These are phyloP conservation scores for Nymphalis polychloros DNA, from an alignment of 2,888 invertebrate species.

Conservation along the genomic window DNA sequence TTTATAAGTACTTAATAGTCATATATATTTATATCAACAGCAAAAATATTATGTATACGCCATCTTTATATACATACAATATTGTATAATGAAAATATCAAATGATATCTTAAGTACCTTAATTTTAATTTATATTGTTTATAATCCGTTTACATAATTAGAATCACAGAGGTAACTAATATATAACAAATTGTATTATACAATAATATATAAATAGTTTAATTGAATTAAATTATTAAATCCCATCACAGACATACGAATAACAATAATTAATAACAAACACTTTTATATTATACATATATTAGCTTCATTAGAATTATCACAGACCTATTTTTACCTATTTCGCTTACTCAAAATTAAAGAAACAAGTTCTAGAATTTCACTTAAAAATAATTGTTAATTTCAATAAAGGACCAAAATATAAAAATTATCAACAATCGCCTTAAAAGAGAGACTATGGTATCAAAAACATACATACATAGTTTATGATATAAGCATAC, in stretches of 20 bases:
- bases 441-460: no score
- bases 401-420: no score
- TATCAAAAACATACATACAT: no score
- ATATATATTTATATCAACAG: neutral
- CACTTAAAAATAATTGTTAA: no score
- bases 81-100: neutral
- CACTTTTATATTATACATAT: neutral
- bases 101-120: slow-evolving; percentile 19
- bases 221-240: neutral
- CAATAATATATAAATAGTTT: slow-evolving; percentile 2
- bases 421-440: no score
- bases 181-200: neutral
- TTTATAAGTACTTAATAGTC: slow-evolving; percentile 22
- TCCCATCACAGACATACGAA: slow-evolving; percentile 2
- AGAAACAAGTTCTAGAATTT: no score
- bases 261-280: neutral
- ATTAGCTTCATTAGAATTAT: slow-evolving; percentile 21
- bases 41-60: no score
- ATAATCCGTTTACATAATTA: slow-evolving; percentile 1
- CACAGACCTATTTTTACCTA: slow-evolving; percentile 25
- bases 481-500: no score
- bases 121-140: neutral
- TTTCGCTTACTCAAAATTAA: no score
- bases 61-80: no score
- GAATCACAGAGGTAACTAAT: slow-evolving; percentile 3